Base-by-base conservation (phyloP, 2,888 invertebrate species). In the Drosophila yooni region DNA sequence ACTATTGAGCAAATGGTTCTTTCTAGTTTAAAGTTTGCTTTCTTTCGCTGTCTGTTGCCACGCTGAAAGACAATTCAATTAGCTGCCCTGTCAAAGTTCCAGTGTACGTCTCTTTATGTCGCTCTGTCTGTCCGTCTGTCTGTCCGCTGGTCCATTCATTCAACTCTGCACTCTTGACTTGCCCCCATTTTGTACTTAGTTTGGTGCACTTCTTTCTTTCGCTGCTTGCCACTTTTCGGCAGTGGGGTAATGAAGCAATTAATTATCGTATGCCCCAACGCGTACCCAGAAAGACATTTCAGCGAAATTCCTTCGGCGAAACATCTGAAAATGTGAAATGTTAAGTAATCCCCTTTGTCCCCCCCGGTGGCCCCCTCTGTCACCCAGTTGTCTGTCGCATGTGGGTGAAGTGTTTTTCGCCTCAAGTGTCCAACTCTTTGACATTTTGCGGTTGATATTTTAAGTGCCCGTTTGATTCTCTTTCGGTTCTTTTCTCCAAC, bases 1-100 rank as follows among this genome's bases (percentile, higher is more conserved):
- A n/a, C n/a, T 54, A 10, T 29, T 13, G 10, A 10, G 15, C 13
- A 29, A 31, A 29, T n/a, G 15, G 2, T 43, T 11, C 52, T 11
- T 29, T 10, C 21, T 33, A 25, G 15, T 25, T 40, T 54, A 8
- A 34, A 27, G 7, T 7, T 33, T 52, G 36, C 57, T 29, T 38
- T 50, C 61, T 31, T 34, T 69, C 10, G 53, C 11, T 31, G 33
- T 76, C 65, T 21, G 38, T 38, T 27, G 57, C 33, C 34, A 15
- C 59, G 36, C 36, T 31, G 27, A 63, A 21, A 77, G 81, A 91
- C 89, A 88, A 88, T 91, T 91, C 91, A 91, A 91, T 91, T 91
- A 91, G 91, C 91, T 79, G 79, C 72, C 56, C 88, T 88, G 91
- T 91, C 91, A 91, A 91, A 89, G 82, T 81, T 82, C 78, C 82